A percentile compares a stretch with the other conserved stretches of the same genome.
Evolutionary conservation across 2,888 invertebrate genomes (phyloP).

Genomic region (Limnephilus auricula): DNA sequence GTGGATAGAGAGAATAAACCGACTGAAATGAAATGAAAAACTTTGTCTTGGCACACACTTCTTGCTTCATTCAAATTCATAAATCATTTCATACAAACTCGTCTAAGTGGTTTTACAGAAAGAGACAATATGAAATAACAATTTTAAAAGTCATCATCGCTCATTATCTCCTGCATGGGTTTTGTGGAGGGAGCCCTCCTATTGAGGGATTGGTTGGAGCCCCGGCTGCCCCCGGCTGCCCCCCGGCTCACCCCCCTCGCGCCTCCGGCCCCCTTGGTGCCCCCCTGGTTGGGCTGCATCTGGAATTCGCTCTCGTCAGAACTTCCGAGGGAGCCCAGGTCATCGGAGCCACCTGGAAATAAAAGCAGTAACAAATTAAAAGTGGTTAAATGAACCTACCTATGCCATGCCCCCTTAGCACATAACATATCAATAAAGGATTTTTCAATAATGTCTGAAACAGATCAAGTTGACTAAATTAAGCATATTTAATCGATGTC

Average conservation of each 20-base stretch:
- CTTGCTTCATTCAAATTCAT: too few relatives aligned
- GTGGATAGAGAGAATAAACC: too few relatives aligned
- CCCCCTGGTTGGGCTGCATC: constrained; percentile 68
- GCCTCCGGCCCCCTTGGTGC: constrained; percentile 9
- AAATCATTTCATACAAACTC: too few relatives aligned
- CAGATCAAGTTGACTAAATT: too few relatives aligned
- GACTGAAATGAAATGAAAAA: too few relatives aligned
- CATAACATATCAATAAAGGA: too few relatives aligned
- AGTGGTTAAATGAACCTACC: background rate
- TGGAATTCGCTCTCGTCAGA: constrained; percentile 76
- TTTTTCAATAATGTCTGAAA: too few relatives aligned
- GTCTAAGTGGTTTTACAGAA: background rate
- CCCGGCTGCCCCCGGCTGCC: constrained; percentile 48
- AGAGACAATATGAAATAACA: background rate
- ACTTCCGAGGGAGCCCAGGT: constrained; percentile 72
- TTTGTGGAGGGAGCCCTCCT: constrained; percentile 64
- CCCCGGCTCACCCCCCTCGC: background rate
- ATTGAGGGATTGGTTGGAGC: constrained; percentile 63
- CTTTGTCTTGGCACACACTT: too few relatives aligned
- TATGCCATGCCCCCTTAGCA: too few relatives aligned
- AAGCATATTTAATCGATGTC: too few relatives aligned
- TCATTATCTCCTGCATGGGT: constrained; percentile 69
- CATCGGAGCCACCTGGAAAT: constrained; percentile 67
- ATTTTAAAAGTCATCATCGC: constrained; percentile 77
- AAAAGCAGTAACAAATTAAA: background rate